A percentile compares a stretch with the other conserved stretches of the same genome.
These are phyloP conservation scores for Tretioscincus oriximinensis DNA, from an alignment of 2,113 vertebrate genomes.

Conservation along the genomic window DNA sequence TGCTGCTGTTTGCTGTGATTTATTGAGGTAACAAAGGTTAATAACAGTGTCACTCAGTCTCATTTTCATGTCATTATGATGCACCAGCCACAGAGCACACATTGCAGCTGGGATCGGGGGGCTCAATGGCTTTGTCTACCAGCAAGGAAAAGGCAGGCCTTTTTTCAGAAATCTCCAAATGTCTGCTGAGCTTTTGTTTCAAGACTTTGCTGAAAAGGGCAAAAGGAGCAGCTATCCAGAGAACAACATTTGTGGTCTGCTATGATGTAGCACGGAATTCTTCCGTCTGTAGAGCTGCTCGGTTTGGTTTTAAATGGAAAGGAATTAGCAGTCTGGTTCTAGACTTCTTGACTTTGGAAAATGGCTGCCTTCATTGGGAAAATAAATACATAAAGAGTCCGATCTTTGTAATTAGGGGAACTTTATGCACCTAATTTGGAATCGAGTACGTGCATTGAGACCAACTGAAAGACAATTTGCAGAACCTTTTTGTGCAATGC, in stretches of 20 bases:
- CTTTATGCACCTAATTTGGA: not conserved
- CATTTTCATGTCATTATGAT: slow-evolving; percentile 81
- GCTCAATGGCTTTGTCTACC: slow-evolving; percentile 17
- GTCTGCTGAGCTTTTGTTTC: not conserved
- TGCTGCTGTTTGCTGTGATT: slow-evolving; percentile 82
- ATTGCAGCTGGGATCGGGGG: slow-evolving; percentile 59
- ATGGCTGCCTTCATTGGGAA: not conserved
- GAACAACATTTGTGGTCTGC: not conserved
- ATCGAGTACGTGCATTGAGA: not conserved
- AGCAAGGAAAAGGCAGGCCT: not conserved
- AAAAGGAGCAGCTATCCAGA: rapidly evolving
- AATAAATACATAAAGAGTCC: too few species aligned
- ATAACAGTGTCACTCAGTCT: slow-evolving; percentile 81
- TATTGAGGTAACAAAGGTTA: slow-evolving; percentile 86
- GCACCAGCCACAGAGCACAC: slow-evolving; percentile 58
- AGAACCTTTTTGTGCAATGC: not conserved
- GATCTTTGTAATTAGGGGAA: not conserved
- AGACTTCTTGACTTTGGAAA: not conserved
- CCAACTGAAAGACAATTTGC: not conserved
- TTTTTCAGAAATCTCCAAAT: slow-evolving; percentile 4
- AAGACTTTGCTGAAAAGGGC: not conserved
- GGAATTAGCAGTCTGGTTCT: too few species aligned
- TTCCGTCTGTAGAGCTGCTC: not conserved
- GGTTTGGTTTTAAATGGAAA: not conserved
- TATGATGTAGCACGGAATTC: not conserved